Base-by-base conservation (phyloP, 2,888 invertebrate species). In the Cheilosia variabilis region DNA sequence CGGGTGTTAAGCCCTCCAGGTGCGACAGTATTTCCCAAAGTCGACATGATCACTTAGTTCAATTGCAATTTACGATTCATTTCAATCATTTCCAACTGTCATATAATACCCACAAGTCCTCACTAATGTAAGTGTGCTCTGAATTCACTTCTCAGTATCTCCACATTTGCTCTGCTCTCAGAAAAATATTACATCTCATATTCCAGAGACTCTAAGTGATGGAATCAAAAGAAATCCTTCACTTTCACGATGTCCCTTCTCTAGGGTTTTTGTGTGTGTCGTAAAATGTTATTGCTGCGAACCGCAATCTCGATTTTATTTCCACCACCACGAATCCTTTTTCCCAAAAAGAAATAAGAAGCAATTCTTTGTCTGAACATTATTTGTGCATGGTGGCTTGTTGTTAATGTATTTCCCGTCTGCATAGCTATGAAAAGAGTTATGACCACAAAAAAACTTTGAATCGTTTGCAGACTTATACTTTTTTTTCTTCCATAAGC, bases 311-410 rank as follows among this genome's bases (percentile, higher is more conserved):
- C 10, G 31, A 47, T 17, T 52, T 22, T 15, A 19, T 63, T 65
- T 52, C 65, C 52, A 52, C 7, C 52, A 37, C 37, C 13, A 13
- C 13, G 65, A 55, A 66, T 66, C 53, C 53, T 66, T 41, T 50
- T 19, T 10, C 9, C 50, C 31, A 17, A 53, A 41, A 27, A 5
- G 24, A 2, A 15, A 53, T 34, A 22, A 17, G 27, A 41, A 53
- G 27, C 65, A 65, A 9, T 31, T 31, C 6, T 0, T 31, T 31
- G 31, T 31, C 31, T 31, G 31, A 9, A 9, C 31, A 9, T 31
- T 31, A 66, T 53, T 53, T 41, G 47, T 47, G 19, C 31, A 47
- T 31, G 52, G 22, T 63, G 63, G 50, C 31, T 65, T 52, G 27
- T 24, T 24, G 31, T n/a, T 13, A 65, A 24, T 24, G 13, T 24